phyloP scores from a whole-genome alignment of 92 coral and sea anemone species.

The Galaxea fascicularis region DNA sequence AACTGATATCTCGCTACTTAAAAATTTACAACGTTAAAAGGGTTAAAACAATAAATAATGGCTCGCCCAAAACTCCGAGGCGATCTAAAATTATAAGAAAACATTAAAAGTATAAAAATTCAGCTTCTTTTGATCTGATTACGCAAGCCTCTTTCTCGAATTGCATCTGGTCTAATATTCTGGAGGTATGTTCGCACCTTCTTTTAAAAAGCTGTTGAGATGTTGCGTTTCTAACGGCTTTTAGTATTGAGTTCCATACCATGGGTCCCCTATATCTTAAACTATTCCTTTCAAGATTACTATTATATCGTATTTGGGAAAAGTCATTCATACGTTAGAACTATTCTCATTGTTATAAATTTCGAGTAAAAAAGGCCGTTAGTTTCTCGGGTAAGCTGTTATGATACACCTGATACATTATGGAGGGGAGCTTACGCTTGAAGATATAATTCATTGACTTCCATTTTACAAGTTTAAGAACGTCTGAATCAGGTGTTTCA shows the following conservation, averaged over 20 bases:
- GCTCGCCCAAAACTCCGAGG: too few relatives aligned
- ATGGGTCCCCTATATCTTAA: conserved; percentile 32
- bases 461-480: conserved; percentile 28
- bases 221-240: conserved; percentile 22
- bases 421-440: conserved; percentile 12
- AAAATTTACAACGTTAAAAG: too few relatives aligned
- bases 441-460: conserved; percentile 15
- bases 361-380: not conserved
- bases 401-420: not conserved
- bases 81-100: not conserved
- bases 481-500: conserved; percentile 31
- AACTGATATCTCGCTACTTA: not conserved
- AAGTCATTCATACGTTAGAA: not conserved
- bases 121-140: not conserved
- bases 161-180: not conserved
- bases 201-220: conserved; percentile 18
- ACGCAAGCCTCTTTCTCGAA: conserved; percentile 22
- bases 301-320: not conserved
- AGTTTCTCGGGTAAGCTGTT: not conserved
- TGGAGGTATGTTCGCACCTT: not conserved
- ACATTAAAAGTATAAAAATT: not conserved
- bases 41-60: too few relatives aligned
- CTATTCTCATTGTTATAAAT: too few relatives aligned
- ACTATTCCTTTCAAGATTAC: conserved; percentile 2
- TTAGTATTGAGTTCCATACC: conserved; percentile 28